Conservation (phyloP, 92 coral and sea anemone genomes). For the Chrysogorgia sp. region DNA sequence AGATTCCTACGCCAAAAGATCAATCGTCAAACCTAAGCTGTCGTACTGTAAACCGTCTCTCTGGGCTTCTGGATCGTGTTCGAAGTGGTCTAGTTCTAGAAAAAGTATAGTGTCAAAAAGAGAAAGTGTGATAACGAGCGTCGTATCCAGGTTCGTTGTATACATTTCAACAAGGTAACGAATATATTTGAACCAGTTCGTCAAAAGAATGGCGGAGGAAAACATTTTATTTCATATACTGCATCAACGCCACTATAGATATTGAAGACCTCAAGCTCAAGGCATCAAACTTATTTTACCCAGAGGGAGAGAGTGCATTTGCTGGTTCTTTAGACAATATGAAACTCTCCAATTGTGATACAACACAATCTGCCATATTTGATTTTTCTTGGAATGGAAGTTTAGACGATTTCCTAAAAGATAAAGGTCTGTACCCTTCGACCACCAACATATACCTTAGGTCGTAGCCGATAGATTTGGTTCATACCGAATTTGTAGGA, state of each 20-base stretch:
- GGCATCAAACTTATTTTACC: constrained; percentile 59
- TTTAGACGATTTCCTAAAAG: constrained; percentile 44
- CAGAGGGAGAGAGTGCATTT: constrained; percentile 53
- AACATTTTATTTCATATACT: constrained; percentile 51
- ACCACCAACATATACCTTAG: constrained; percentile 63
- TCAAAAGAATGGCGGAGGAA: constrained; percentile 62
- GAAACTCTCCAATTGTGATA: constrained; percentile 51
- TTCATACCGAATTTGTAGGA: constrained; percentile 45
- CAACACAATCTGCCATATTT: constrained; percentile 57
- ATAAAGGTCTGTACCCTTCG: constrained; percentile 60
- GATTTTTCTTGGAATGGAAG: constrained; percentile 60
- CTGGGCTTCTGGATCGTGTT: constrained; percentile 43
- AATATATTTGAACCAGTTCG: constrained; percentile 24
- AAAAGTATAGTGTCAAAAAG: constrained; percentile 27
- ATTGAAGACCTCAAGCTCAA: constrained; percentile 52
- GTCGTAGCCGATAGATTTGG: constrained; percentile 52
- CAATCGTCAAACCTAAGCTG: neutral
- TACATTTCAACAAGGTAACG: constrained; percentile 30
- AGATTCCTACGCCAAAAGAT: neutral
- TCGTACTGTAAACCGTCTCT: constrained; percentile 25
- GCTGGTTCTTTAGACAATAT: constrained; percentile 60
- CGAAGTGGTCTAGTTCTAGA: constrained; percentile 30
- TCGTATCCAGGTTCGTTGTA: constrained; percentile 52
- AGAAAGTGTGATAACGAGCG: constrained; percentile 51
- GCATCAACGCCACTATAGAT: constrained; percentile 48